Percentiles rank a stretch among this genome's conserved stretches.
Conservation (phyloP, 2,797 vertebrate genomes). For the Chloroceryle amazona region DNA sequence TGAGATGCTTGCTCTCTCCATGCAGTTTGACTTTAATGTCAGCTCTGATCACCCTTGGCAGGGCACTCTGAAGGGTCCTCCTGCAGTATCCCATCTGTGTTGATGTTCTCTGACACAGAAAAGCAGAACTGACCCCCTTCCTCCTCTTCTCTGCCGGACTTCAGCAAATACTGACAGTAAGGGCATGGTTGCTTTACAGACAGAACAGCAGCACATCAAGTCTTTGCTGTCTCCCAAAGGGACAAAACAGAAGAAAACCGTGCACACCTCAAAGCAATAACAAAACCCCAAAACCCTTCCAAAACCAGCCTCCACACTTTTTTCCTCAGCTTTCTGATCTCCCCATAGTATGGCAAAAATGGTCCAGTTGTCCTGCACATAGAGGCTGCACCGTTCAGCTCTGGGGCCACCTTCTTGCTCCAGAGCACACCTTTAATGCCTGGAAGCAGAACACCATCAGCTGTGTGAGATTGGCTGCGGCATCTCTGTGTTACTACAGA, state of each 20-base stretch:
- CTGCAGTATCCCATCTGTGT: background rate
- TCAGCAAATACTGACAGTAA: background rate
- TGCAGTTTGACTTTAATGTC: background rate
- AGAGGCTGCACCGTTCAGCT: background rate
- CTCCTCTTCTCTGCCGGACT: background rate
- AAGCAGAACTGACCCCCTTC: background rate
- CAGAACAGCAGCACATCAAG: background rate
- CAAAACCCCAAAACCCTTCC: no score
- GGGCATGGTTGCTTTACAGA: background rate
- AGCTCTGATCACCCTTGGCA: background rate
- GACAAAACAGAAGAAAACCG: background rate
- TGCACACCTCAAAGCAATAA: background rate
- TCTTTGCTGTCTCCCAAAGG: background rate
- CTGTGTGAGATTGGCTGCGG: background rate
- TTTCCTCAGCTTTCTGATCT: background rate
- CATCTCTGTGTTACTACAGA: background rate
- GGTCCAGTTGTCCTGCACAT: rapidly evolving
- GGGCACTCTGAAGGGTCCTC: background rate
- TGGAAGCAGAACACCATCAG: background rate
- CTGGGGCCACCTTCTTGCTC: background rate
- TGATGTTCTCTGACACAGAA: background rate
- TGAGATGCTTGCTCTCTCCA: background rate
- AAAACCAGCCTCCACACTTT: background rate
- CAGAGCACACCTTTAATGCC: no score
- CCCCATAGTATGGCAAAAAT: background rate